Conservation (phyloP, 2,888 invertebrate species). For the Mesorhabditis belari region DNA sequence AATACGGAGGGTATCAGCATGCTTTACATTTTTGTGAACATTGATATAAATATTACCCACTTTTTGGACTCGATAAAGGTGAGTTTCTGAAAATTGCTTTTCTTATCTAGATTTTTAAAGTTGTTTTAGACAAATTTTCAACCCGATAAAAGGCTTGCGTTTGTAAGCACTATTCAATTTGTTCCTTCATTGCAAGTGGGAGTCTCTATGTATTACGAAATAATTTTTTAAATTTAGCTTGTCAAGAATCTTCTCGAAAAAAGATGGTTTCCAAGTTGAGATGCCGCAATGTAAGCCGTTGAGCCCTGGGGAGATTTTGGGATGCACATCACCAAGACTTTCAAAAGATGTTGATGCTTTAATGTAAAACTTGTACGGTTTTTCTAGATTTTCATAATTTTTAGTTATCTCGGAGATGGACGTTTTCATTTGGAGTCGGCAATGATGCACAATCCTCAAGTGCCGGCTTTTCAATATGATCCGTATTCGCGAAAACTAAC, state of each 20-base stretch:
- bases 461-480: conserved; percentile 82
- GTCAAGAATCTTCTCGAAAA: too few relatives aligned
- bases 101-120: neutral
- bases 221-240: too few relatives aligned
- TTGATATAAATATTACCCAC: conserved; percentile 86
- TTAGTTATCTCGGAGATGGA: conserved; percentile 83
- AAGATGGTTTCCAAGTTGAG: conserved; percentile 49
- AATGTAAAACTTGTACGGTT: conserved; percentile 60
- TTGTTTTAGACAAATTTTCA: conserved; percentile 6
- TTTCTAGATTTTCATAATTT: conserved; percentile 1
- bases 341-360: conserved; percentile 66
- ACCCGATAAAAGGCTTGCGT: conserved; percentile 62
- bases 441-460: conserved; percentile 91
- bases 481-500: conserved; percentile 93
- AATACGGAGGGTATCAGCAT: conserved; percentile 70
- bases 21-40: conserved; percentile 95
- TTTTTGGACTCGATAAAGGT: conserved; percentile 78
- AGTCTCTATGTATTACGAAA: too few relatives aligned
- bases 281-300: conserved; percentile 84
- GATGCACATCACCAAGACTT: conserved; percentile 84
- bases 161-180: conserved; percentile 97
- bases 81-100: conserved; percentile 50
- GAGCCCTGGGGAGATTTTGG: conserved; percentile 93
- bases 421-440: conserved; percentile 93
- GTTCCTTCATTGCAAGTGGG: conserved; percentile 82